Evolutionary conservation across 2,888 invertebrate species (phyloP), one percentile per base, ranked within the genome.

Genomic region (Calameuta filiformis): DNA sequence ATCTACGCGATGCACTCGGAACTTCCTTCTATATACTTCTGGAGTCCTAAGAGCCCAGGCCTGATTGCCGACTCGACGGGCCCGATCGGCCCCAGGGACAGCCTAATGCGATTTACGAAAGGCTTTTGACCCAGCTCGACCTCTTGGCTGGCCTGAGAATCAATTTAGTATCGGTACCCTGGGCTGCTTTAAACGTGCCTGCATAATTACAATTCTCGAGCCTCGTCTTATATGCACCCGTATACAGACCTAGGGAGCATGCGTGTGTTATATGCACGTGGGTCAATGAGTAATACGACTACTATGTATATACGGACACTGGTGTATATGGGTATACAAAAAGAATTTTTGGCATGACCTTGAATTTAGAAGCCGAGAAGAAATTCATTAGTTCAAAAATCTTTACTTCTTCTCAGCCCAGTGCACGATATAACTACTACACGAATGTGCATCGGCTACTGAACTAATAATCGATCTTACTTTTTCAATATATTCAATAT

Each of bases 81-180:
- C 56, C 56, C 80, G 82, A 81, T 84, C 82, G 81, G 77, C 79
- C 79, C 77, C 81, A 79, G 75, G 37, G 76, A 76, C 71, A 83
- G 80, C 84, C 86, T 89, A 88, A 90, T 88, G 85, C 87, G 85
- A 90, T 89, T 90, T 86, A 88, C 85, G 85, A 88, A 88, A 87
- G 87, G 86, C 89, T 88, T 89, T 87, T 89, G 89, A 90, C 88
- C 89, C 85, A 79, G 79, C 79, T 80, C 84, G 85, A 84, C 85
- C 85, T 84, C 82, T 35, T 79, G 78, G 82, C 81, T 81, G 82
- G 85, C 86, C 85, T 88, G 88, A 88, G 88, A 90, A 88, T 90
- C 89, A 90, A 90, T 89, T 90, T 87, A 86, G 83, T 81, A 79
- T 78, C 71, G 71, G 71, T 56, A 34, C 71, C 71, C 71, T 34